Evolutionary conservation across 1,140 invertebrate species (phyloP).

Genomic region (Homalodisca vitripennis): DNA sequence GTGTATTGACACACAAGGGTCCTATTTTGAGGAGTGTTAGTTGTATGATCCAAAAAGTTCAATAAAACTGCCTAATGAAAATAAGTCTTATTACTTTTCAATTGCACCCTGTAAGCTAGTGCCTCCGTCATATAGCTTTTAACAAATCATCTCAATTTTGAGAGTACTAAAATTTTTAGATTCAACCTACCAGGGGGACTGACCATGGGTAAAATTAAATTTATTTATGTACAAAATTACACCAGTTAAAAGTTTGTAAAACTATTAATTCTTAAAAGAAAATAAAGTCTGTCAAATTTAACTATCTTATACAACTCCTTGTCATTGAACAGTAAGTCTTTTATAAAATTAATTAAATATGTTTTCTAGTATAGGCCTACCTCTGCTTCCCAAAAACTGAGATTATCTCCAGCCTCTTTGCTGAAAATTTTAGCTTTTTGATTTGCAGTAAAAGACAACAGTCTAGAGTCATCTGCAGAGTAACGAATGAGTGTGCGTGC

Average conservation of each 20-base stretch:
- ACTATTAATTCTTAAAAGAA: not conserved
- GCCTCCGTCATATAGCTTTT: too few species aligned
- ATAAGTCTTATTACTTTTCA: too few species aligned
- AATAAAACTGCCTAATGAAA: too few species aligned
- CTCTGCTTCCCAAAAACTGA: constrained; percentile 48
- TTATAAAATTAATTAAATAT: constrained; percentile 15
- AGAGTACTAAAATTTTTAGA: too few species aligned
- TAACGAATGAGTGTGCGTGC: constrained; percentile 29
- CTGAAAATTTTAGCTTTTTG: constrained; percentile 45
- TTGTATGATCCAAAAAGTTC: too few species aligned
- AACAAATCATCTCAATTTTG: too few species aligned
- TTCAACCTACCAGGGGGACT: too few species aligned
- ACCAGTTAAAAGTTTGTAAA: not conserved
- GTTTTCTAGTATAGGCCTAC: too few species aligned
- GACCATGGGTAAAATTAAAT: not conserved
- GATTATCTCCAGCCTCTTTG: constrained; percentile 45
- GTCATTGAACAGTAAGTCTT: not conserved
- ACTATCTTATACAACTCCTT: not conserved
- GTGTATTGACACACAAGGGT: too few species aligned
- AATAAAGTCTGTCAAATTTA: not conserved
- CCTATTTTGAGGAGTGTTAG: too few species aligned
- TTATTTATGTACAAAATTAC: not conserved
- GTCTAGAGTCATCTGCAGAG: constrained; percentile 40
- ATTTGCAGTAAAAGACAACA: constrained; percentile 44
- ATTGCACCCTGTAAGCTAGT: too few species aligned